These are phyloP conservation scores for Andinoacara biseriatus DNA, from an alignment of 2,113 vertebrate species.

Conservation along the genomic window DNA sequence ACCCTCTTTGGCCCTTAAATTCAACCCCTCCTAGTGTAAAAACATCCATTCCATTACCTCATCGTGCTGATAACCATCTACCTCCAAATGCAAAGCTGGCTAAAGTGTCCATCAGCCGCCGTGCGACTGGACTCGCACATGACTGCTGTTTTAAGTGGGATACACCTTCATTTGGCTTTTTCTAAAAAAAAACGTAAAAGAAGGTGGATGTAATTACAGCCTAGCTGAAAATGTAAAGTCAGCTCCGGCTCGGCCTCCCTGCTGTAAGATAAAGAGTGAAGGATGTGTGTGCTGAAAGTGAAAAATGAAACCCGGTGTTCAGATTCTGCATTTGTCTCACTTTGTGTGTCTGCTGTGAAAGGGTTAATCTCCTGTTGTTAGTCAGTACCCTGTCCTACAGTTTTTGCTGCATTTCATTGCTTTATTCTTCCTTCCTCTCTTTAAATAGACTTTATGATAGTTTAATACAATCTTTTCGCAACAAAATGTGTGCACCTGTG, in stretches of 20 bases:
- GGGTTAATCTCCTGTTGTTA: conserved; percentile 67
- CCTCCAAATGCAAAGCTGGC: conserved; percentile 25
- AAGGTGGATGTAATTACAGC: not conserved
- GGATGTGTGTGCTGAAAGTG: conserved; percentile 58
- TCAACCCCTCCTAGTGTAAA: conserved; percentile 61
- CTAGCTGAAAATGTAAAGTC: conserved; percentile 2
- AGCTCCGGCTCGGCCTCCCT: not conserved
- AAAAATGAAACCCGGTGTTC: conserved; percentile 69
- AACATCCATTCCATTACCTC: conserved; percentile 44
- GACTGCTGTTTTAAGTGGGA: not conserved
- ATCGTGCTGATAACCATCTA: conserved; percentile 58
- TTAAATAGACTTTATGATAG: not conserved
- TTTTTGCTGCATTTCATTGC: not conserved
- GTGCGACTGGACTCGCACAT: not conserved
- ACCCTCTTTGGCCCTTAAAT: conserved; percentile 59
- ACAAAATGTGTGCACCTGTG: not conserved
- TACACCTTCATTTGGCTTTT: not conserved
- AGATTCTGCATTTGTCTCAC: not conserved
- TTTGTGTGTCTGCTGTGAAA: conserved; percentile 47
- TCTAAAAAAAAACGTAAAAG: not conserved
- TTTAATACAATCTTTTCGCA: not conserved
- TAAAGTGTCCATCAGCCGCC: not conserved
- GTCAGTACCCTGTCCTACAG: conserved; percentile 22
- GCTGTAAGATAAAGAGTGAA: conserved; percentile 7
- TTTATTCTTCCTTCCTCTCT: not conserved